These are phyloP conservation scores for Phrixothrix hirtus DNA, from an alignment of 2,888 invertebrate species.

Conservation along the genomic window DNA sequence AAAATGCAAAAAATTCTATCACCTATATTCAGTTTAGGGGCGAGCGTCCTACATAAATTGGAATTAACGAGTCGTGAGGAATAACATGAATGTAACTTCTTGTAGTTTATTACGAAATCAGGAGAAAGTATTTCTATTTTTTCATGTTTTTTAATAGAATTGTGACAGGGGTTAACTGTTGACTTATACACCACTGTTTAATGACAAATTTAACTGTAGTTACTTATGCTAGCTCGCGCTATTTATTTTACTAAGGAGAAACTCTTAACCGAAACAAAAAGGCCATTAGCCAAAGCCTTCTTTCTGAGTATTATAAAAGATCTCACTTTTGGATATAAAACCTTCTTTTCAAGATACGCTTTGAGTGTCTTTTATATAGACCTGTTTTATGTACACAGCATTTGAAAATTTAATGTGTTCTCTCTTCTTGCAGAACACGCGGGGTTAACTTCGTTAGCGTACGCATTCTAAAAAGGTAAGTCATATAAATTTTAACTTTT, in stretches of 20 bases:
- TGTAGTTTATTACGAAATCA: slow-evolving; percentile 29
- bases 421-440: slow-evolving; percentile 26
- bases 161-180: slow-evolving; percentile 10
- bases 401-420: slow-evolving; percentile 32
- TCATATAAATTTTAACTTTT: slow-evolving; percentile 6
- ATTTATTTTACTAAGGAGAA: slow-evolving; percentile 28
- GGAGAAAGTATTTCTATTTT: slow-evolving; percentile 21
- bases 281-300: slow-evolving; percentile 32
- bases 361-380: slow-evolving; percentile 32
- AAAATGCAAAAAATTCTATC: slow-evolving; percentile 32
- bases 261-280: slow-evolving; percentile 31
- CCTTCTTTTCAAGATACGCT: slow-evolving; percentile 32
- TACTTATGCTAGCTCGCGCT: slow-evolving; percentile 20
- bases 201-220: slow-evolving; percentile 28
- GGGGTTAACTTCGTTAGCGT: slow-evolving; percentile 28
- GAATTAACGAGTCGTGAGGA: slow-evolving; percentile 32
- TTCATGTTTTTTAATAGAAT: slow-evolving; percentile 17
- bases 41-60: slow-evolving; percentile 28
- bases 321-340: slow-evolving; percentile 33
- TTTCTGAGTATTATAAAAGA: slow-evolving; percentile 31
- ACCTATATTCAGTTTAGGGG: slow-evolving; percentile 28
- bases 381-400: slow-evolving; percentile 30
- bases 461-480: slow-evolving; percentile 25
- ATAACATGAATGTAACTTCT: slow-evolving; percentile 29
- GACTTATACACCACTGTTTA: slow-evolving; percentile 18